These are phyloP conservation scores for Oryzias javanicus DNA, from an alignment of 2,113 vertebrate genomes.

Conservation along the genomic window DNA sequence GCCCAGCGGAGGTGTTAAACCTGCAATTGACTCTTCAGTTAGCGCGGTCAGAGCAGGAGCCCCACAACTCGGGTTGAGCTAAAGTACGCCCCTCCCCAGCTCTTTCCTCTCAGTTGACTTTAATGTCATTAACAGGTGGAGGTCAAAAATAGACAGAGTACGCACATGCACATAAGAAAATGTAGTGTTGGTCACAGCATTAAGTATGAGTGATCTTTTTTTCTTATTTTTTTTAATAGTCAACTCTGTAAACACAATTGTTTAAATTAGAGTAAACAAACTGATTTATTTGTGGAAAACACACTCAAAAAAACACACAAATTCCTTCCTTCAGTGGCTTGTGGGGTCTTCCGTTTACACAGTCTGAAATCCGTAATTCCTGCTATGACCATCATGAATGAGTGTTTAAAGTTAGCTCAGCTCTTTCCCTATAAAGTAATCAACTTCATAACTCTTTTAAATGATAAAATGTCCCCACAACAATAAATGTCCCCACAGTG, in stretches of 20 bases:
- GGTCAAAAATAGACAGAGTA: constrained; percentile 72
- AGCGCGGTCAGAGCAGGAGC: constrained; percentile 14
- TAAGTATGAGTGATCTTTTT: constrained; percentile 17
- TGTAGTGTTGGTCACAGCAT: background rate
- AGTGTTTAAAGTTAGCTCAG: no score
- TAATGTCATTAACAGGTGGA: constrained; percentile 81
- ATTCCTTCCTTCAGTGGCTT: background rate
- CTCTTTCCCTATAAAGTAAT: no score
- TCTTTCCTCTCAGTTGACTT: constrained; percentile 50
- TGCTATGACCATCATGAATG: no score
- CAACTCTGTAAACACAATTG: constrained; percentile 14
- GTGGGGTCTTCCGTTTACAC: no score
- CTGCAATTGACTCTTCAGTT: constrained; percentile 54
- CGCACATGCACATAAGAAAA: constrained; percentile 27
- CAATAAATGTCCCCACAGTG: no score
- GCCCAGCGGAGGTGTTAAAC: constrained; percentile 53
- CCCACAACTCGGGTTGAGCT: constrained; percentile 34
- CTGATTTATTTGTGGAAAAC: constrained; percentile 38
- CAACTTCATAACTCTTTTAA: no score
- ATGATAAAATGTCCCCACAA: no score
- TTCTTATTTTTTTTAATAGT: constrained; percentile 23
- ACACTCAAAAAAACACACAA: background rate
- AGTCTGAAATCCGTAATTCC: no score
- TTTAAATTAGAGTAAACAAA: constrained; percentile 45
- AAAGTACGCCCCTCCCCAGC: constrained; percentile 29